Conservation (phyloP, 2,797 vertebrate species). For the Galago senegalensis region DNA sequence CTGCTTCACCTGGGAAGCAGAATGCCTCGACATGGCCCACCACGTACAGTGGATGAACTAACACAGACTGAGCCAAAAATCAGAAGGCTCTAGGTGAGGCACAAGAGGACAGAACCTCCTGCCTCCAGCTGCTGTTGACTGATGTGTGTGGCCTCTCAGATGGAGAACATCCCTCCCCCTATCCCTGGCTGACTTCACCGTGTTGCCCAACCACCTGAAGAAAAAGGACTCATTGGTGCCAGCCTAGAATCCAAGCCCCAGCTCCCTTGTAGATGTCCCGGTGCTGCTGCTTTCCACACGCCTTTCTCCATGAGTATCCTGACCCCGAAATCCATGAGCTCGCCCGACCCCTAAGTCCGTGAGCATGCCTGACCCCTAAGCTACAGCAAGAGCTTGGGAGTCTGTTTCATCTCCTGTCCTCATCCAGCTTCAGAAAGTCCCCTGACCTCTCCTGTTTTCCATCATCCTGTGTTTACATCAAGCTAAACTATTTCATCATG, state of each 20-base stretch:
- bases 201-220: background rate
- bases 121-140: fast-evolving
- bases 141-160: background rate
- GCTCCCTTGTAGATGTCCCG: fast-evolving
- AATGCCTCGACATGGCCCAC: fast-evolving
- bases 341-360: background rate
- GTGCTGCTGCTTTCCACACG: fast-evolving
- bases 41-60: fast-evolving
- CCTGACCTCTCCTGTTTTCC: background rate
- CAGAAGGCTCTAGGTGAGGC: no score
- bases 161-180: fast-evolving
- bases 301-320: no score
- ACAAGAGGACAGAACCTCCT: background rate
- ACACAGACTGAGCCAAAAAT: background rate
- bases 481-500: background rate
- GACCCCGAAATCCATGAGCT: no score
- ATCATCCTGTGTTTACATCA: fast-evolving
- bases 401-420: background rate
- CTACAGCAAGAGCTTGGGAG: background rate
- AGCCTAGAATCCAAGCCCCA: no score
- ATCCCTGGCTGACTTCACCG: no score
- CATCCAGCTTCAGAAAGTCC: background rate
- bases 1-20: no score
- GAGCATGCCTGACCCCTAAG: fast-evolving
- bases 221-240: no score